phyloP scores from a whole-genome alignment of 2,888 invertebrate genomes.

The Tiliacea aurago region DNA sequence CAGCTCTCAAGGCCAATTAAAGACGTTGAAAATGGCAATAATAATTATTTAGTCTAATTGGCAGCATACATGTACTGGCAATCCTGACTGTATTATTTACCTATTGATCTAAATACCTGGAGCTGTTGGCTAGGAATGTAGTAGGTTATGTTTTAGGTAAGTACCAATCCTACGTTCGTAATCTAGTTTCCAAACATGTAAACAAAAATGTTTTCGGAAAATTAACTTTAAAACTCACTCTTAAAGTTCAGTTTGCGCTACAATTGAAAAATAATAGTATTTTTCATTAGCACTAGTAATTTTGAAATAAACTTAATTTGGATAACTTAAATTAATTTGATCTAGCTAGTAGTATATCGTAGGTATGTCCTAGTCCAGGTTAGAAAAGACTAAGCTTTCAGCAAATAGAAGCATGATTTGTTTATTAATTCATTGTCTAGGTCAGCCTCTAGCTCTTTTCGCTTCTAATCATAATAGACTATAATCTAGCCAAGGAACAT shows the following conservation, averaged over 20 bases:
- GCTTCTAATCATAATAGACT: too few relatives aligned
- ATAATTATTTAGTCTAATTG: conserved; percentile 40
- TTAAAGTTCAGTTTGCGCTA: neutral
- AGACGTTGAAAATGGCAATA: conserved; percentile 8
- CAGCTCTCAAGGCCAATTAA: conserved; percentile 30
- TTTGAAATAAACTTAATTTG: neutral
- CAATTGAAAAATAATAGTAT: neutral
- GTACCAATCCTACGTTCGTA: neutral
- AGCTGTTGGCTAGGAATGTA: neutral
- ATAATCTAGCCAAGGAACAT: too few relatives aligned
- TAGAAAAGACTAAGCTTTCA: too few relatives aligned
- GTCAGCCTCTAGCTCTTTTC: too few relatives aligned
- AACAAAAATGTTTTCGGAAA: neutral
- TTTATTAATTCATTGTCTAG: too few relatives aligned
- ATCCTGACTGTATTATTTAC: neutral
- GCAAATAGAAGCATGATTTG: too few relatives aligned
- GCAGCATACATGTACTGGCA: neutral
- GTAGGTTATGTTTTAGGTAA: neutral
- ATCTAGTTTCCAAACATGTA: neutral
- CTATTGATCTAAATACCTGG: conserved; percentile 4
- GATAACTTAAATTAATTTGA: too few relatives aligned
- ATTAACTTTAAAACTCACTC: neutral
- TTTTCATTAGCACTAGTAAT: neutral
- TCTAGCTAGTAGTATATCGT: too few relatives aligned
- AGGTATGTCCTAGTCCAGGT: too few relatives aligned